phyloP scores from a whole-genome alignment of 2,797 vertebrate species.

The Diglossa cyanea region DNA sequence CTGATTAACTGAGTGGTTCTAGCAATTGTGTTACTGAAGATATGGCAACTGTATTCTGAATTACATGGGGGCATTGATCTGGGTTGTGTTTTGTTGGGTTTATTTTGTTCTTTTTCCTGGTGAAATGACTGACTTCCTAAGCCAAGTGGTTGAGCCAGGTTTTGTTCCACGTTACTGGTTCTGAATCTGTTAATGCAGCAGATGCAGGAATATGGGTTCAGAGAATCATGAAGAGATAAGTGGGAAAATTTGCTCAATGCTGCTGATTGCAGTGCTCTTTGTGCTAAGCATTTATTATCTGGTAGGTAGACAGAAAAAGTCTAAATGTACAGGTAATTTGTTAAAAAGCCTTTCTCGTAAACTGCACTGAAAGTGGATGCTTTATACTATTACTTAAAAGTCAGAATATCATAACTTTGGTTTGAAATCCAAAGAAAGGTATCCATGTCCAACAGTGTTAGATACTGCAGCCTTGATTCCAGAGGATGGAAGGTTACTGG shows the following conservation, averaged over 20 bases:
- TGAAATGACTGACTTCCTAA: not conserved
- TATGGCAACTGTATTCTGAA: not conserved
- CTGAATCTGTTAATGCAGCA: not conserved
- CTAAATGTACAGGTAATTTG: not conserved
- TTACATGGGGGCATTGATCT: not conserved
- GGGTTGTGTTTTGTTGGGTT: not conserved
- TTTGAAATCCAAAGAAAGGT: not conserved
- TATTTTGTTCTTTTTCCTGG: not conserved
- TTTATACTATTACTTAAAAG: not conserved
- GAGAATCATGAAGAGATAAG: not conserved
- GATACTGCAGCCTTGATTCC: not conserved
- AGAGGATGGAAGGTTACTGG: not conserved
- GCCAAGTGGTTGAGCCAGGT: not conserved
- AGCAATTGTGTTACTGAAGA: not conserved
- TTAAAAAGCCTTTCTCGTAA: not conserved
- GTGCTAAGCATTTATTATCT: not conserved
- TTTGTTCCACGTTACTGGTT: not conserved
- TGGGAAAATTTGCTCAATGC: not conserved
- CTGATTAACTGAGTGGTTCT: not conserved
- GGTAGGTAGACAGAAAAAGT: not conserved
- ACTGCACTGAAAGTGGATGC: not conserved
- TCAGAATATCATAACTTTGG: not conserved
- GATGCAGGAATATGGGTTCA: not conserved
- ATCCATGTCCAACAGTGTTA: not conserved
- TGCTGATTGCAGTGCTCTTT: not conserved